phyloP scores from a whole-genome alignment of 1,140 invertebrate genomes.

The Macrobrachium nipponense region DNA sequence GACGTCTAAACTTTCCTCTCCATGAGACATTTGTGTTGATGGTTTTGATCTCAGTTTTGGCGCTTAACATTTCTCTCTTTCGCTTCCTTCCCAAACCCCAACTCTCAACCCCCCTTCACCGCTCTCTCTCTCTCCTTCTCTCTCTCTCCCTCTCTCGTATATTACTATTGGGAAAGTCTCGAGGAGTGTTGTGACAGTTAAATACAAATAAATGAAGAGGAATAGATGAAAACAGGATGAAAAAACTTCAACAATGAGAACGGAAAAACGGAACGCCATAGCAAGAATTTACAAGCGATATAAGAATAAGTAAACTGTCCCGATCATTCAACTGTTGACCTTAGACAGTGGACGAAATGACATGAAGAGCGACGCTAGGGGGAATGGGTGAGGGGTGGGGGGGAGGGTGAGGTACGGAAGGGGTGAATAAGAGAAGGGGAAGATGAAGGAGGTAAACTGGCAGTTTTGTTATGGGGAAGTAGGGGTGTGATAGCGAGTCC shows the following conservation, averaged over 20 bases:
- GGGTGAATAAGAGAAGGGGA: constrained; percentile 6
- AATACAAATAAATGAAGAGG: no score
- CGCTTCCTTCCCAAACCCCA: background rate
- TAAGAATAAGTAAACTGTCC: no score
- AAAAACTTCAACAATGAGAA: no score
- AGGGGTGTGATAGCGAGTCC: background rate
- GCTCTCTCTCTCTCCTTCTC: background rate
- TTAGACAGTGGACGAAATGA: background rate
- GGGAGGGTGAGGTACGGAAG: background rate
- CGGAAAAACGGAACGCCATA: no score
- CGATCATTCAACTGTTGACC: background rate
- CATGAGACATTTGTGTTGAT: background rate
- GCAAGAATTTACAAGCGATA: no score
- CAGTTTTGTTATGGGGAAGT: constrained; percentile 3
- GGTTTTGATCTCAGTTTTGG: background rate
- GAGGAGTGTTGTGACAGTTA: no score
- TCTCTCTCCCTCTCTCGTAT: background rate
- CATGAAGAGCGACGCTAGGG: background rate
- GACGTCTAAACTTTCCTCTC: no score
- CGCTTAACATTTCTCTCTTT: background rate
- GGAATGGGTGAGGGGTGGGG: background rate
- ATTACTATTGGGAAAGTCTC: background rate
- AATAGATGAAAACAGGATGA: no score
- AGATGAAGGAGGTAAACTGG: background rate
- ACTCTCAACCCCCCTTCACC: no score